Conservation (phyloP, 2,113 vertebrate species). For the Ceuthmochares aereus region DNA sequence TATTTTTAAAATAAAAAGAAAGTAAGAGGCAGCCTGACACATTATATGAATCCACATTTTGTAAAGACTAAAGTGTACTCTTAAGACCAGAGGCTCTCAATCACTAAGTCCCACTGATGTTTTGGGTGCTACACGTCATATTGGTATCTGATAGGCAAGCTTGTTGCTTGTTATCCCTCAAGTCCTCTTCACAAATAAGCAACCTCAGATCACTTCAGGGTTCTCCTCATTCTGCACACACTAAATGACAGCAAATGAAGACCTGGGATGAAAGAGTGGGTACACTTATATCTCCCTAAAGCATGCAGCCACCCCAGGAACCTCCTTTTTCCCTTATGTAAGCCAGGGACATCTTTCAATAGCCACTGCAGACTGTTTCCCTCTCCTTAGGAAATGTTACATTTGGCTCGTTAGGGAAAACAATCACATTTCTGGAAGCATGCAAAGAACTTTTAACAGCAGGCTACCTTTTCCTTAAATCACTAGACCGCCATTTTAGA, state of each 20-base stretch:
- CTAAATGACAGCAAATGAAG: background rate
- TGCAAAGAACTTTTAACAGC: background rate
- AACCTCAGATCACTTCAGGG: background rate
- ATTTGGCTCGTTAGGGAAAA: background rate
- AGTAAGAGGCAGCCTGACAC: background rate
- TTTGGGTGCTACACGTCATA: background rate
- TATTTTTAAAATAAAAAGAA: constrained; percentile 5
- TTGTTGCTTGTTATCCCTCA: background rate
- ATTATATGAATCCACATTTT: background rate
- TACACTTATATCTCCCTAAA: background rate
- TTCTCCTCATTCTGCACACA: background rate
- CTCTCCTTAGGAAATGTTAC: background rate
- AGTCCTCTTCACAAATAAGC: background rate
- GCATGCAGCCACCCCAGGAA: background rate
- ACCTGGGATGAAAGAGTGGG: background rate
- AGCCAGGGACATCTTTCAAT: background rate
- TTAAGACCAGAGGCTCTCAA: background rate
- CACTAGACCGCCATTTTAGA: background rate
- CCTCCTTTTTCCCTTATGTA: background rate
- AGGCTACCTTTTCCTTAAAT: background rate
- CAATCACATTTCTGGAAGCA: background rate
- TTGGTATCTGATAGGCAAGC: background rate
- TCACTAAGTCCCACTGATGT: background rate
- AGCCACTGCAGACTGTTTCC: background rate
- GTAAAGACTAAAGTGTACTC: background rate